Evolutionary conservation across 37 sponge, comb jelly and placozoan species (phyloP).

Genomic region (Ianthella basta): DNA sequence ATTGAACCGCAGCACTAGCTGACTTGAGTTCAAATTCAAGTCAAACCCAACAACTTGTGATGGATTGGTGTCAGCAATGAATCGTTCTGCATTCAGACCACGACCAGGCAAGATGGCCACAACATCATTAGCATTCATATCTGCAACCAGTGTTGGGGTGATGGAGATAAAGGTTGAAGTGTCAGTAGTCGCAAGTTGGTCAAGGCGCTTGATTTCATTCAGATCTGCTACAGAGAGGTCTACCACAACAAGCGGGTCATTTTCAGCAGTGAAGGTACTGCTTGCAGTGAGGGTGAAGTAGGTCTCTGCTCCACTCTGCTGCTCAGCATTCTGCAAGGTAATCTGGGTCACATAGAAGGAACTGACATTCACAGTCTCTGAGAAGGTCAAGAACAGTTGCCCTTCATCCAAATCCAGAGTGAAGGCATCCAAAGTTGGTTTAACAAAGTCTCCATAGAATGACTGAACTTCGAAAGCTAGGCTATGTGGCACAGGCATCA

Average conservation of each 20-base stretch:
- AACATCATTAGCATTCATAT: conserved; percentile 74
- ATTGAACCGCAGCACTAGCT: conserved; percentile 72
- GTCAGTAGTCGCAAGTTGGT: conserved; percentile 46
- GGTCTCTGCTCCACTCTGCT: background rate
- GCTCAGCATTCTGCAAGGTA: conserved; percentile 58
- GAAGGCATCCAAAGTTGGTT: conserved; percentile 58
- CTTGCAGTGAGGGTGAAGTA: conserved; percentile 25
- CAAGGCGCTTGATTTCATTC: conserved; percentile 76
- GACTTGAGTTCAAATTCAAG: conserved; percentile 69
- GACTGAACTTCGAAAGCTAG: conserved; percentile 26
- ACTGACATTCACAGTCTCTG: conserved; percentile 71
- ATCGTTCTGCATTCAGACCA: conserved; percentile 50
- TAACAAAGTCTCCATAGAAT: conserved; percentile 47
- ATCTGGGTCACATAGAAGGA: conserved; percentile 63
- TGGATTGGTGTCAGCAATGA: conserved; percentile 51
- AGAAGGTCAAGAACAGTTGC: conserved; percentile 69
- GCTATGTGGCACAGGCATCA: conserved; percentile 22
- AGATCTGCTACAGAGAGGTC: conserved; percentile 47
- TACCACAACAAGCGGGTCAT: conserved; percentile 42
- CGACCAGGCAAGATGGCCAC: conserved; percentile 23
- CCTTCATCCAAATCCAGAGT: conserved; percentile 78
- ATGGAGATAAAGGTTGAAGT: conserved; percentile 60
- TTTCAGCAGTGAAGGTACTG: conserved; percentile 33
- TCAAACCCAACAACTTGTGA: conserved; percentile 70
- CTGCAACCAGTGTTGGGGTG: conserved; percentile 44